Evolutionary conservation across 2,888 invertebrate genomes (phyloP).

Genomic region (Pristionchus fissidentatus): DNA sequence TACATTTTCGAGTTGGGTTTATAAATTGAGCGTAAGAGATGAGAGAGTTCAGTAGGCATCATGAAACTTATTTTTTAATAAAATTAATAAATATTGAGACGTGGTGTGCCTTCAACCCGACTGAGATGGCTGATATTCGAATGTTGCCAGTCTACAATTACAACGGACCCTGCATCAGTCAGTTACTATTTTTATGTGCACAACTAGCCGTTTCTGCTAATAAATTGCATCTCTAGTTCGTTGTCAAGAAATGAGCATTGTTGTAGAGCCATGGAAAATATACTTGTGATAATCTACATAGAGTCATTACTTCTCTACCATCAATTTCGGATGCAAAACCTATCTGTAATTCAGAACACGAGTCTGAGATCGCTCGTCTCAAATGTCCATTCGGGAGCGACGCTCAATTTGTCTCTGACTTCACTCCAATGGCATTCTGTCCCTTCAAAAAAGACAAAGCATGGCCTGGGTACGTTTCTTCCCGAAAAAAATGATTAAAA

Average conservation of each 20-base stretch:
- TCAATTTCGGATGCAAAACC: neutral
- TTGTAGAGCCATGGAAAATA: too few species aligned
- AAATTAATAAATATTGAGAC: slow-evolving; percentile 45
- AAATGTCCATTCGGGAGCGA: slow-evolving; percentile 49
- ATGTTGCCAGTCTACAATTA: slow-evolving; percentile 48
- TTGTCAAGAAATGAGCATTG: too few species aligned
- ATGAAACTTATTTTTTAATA: neutral
- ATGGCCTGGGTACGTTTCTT: neutral
- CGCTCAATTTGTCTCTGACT: slow-evolving; percentile 26
- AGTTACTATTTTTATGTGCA: neutral
- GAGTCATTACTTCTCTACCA: neutral
- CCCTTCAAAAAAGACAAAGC: slow-evolving; percentile 34
- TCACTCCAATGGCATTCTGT: slow-evolving; percentile 43
- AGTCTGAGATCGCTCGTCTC: slow-evolving; percentile 29
- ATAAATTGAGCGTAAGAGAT: neutral
- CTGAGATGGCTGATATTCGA: slow-evolving; percentile 37
- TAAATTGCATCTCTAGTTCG: too few species aligned
- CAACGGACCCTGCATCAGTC: slow-evolving; percentile 48
- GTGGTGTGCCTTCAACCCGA: slow-evolving; percentile 42
- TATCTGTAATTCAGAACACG: slow-evolving; percentile 27
- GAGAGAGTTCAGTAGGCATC: neutral
- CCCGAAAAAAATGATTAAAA: neutral
- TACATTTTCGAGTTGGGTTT: neutral
- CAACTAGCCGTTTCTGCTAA: neutral
- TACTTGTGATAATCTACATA: too few species aligned